Evolutionary conservation across 2,888 invertebrate genomes (phyloP).

Genomic region (Rotaria magnacalcarata): DNA sequence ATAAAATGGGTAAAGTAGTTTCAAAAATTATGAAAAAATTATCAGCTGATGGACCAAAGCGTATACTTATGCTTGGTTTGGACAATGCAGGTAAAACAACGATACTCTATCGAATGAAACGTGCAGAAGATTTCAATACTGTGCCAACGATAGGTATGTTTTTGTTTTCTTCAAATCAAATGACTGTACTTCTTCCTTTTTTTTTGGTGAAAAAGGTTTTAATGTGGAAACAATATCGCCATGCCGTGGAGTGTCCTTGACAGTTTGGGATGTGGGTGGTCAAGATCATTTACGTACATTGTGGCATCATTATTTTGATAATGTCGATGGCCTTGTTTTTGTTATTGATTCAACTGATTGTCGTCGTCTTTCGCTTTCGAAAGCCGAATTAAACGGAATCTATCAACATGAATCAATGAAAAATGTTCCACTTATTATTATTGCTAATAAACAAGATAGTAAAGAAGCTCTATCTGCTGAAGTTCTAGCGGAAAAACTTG

Average conservation of each 20-base stretch:
- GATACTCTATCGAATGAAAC: slow-evolving; percentile 19
- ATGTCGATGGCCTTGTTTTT: slow-evolving; percentile 54
- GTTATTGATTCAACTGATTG: slow-evolving; percentile 57
- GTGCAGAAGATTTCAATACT: slow-evolving; percentile 14
- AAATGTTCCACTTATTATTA: slow-evolving; percentile 55
- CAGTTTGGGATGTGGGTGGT: slow-evolving; percentile 36
- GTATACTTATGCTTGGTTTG: neutral
- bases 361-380: slow-evolving; percentile 52
- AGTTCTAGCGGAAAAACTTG: slow-evolving; percentile 52
- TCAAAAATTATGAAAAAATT: slow-evolving; percentile 25
- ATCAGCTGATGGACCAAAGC: neutral
- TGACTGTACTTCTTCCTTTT: neutral
- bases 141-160: slow-evolving; percentile 27
- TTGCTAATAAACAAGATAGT: slow-evolving; percentile 59
- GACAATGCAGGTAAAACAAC: slow-evolving; percentile 32
- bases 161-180: neutral
- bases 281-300: slow-evolving; percentile 34
- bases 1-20: neutral
- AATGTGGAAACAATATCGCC: slow-evolving; percentile 48
- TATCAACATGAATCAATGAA: slow-evolving; percentile 52
- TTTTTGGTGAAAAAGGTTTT: slow-evolving; percentile 45
- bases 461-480: slow-evolving; percentile 51
- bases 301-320: slow-evolving; percentile 56
- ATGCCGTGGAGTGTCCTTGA: slow-evolving; percentile 43
- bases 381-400: slow-evolving; percentile 53